Conservation (phyloP, 1,140 invertebrate genomes). For the Conopomorpha cramerella region DNA sequence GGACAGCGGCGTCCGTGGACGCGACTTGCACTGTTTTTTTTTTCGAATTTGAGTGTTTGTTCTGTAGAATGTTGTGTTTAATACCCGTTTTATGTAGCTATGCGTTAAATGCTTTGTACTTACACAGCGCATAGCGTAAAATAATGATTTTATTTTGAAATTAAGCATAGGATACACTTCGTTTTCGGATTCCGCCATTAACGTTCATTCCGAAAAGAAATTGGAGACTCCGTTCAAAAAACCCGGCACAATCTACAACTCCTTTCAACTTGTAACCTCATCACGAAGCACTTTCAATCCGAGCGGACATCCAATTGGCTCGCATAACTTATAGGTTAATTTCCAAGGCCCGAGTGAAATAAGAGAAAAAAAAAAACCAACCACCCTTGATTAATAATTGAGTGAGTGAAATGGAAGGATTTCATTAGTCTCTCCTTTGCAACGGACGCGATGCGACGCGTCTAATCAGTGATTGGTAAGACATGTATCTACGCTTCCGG, state of each 20-base stretch:
- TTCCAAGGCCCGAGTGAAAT: constrained; percentile 10
- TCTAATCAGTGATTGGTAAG: too few species aligned
- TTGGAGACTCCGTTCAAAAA: too few species aligned
- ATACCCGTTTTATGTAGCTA: not conserved
- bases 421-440: constrained; percentile 1
- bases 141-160: not conserved
- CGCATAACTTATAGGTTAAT: constrained; percentile 28
- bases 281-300: constrained; percentile 9
- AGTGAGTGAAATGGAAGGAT: constrained; percentile 8
- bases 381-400: constrained; percentile 14
- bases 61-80: not conserved
- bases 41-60: not conserved
- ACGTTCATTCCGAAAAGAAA: too few species aligned
- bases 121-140: not conserved
- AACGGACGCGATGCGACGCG: too few species aligned
- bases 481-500: too few species aligned
- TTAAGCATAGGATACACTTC: not conserved
- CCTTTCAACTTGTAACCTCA: constrained; percentile 5
- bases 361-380: constrained; percentile 8
- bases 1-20: constrained; percentile 14
- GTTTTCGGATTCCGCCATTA: too few species aligned
- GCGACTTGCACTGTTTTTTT: constrained; percentile 2
- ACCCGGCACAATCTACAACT: not conserved
- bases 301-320: constrained; percentile 15
- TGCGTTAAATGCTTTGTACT: not conserved